Evolutionary conservation across 2,888 invertebrate species (phyloP).

Genomic region (Zaprionus bogoriensis): DNA sequence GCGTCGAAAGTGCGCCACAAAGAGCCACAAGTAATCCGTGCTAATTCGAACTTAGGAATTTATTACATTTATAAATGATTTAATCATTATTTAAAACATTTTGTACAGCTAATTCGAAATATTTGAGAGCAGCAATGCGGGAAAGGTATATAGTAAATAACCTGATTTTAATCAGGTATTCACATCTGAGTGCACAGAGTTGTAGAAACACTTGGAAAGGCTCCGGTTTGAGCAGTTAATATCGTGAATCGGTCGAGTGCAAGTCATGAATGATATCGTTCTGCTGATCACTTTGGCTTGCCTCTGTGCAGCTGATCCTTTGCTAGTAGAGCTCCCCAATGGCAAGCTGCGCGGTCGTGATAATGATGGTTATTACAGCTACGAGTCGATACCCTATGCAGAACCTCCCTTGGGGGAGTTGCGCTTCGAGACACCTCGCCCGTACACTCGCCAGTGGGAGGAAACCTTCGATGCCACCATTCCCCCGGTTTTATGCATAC

Average conservation of each 20-base stretch:
- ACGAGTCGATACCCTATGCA: constrained; percentile 88
- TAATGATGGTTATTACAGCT: constrained; percentile 84
- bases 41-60: no score
- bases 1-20: not conserved
- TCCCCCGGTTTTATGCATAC: constrained; percentile 85
- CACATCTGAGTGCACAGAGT: no score
- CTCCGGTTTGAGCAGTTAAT: no score
- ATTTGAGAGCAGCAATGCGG: no score
- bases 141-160: no score
- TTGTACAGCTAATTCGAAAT: no score
- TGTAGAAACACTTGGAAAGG: no score
- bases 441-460: constrained; percentile 59
- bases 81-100: no score
- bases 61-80: no score
- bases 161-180: no score
- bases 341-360: constrained; percentile 73
- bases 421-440: constrained; percentile 84
- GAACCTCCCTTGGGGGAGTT: constrained; percentile 86
- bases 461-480: constrained; percentile 84
- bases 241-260: not conserved
- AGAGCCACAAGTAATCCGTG: no score
- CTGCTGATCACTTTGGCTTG: not conserved
- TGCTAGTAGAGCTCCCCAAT: constrained; percentile 59
- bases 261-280: constrained; percentile 7
- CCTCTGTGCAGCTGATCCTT: no score